Evolutionary conservation across 2,888 invertebrate genomes (phyloP).

Genomic region (Torymus tubicola): DNA sequence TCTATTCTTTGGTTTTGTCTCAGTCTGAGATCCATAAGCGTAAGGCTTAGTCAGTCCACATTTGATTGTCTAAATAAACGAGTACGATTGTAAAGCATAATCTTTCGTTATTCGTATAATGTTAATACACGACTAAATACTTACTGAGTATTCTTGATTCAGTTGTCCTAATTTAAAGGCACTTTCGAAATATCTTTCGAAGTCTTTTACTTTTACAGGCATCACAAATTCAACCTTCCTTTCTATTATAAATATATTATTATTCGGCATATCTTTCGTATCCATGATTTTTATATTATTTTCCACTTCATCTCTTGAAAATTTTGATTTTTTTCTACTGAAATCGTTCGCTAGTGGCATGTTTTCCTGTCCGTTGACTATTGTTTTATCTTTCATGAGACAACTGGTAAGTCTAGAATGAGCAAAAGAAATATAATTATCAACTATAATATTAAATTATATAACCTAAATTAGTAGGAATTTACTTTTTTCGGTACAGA

Average conservation of each 20-base stretch:
- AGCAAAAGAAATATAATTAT: too few species aligned
- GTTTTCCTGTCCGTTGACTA: constrained; percentile 32
- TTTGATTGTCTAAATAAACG: constrained; percentile 72
- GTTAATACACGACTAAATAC: constrained; percentile 16
- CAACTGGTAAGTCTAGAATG: constrained; percentile 2
- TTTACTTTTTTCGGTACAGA: constrained; percentile 42
- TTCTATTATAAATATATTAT: constrained; percentile 30
- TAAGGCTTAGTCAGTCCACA: constrained; percentile 74
- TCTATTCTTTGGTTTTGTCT: constrained; percentile 76
- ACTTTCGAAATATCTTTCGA: constrained; percentile 73
- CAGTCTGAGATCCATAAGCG: constrained; percentile 72
- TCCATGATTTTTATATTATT: neutral
- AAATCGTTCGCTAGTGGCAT: constrained; percentile 47
- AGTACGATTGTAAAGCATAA: neutral
- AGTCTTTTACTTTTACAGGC: constrained; percentile 70
- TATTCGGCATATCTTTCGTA: constrained; percentile 23
- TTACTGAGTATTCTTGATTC: constrained; percentile 71
- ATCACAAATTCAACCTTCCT: constrained; percentile 23
- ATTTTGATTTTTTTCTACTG: constrained; percentile 19
- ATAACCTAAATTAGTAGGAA: neutral
- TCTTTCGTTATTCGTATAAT: neutral
- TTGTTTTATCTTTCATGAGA: constrained; percentile 29
- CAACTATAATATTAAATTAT: too few species aligned
- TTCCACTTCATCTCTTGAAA: constrained; percentile 1
- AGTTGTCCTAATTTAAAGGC: constrained; percentile 70